phyloP scores from a whole-genome alignment of 2,113 vertebrate genomes.

The Cochlearius cochlearius region DNA sequence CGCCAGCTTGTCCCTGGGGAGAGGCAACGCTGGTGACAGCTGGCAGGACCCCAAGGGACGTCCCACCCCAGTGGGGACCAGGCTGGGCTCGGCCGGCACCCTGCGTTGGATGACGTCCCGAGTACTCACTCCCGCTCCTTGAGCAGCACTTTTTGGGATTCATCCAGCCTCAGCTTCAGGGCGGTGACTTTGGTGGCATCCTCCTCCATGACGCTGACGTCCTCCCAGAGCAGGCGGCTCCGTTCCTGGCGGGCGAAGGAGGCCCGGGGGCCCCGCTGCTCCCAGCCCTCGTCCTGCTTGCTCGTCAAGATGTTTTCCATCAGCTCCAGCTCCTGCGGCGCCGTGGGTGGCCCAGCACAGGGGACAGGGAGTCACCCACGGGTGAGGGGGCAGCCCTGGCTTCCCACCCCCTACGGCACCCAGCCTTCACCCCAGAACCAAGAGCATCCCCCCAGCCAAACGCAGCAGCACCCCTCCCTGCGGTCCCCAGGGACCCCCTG shows the following conservation, averaged over 20 bases:
- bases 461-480: background rate
- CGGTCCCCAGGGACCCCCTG: background rate
- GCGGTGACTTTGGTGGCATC: slow-evolving; percentile 88
- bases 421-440: background rate
- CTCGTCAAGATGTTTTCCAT: slow-evolving; percentile 80
- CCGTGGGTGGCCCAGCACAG: background rate
- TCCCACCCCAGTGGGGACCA: accelerated
- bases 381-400: background rate
- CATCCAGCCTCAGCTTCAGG: slow-evolving; percentile 92
- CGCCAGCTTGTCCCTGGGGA: slow-evolving; percentile 86
- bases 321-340: slow-evolving; percentile 82
- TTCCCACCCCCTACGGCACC: background rate
- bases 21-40: background rate
- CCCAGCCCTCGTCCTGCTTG: slow-evolving; percentile 84
- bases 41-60: accelerated
- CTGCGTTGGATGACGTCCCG: accelerated
- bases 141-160: slow-evolving; percentile 93
- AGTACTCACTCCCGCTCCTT: slow-evolving; percentile 87
- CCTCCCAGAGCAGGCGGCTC: slow-evolving; percentile 88
- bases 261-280: slow-evolving; percentile 73
- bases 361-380: background rate
- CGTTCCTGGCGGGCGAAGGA: slow-evolving; percentile 84
- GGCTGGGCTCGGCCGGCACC: background rate
- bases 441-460: background rate
- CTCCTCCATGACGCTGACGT: slow-evolving; percentile 79